These are phyloP conservation scores for Lepidochitona cinerea DNA, from an alignment of 2,888 invertebrate genomes.

Conservation along the genomic window DNA sequence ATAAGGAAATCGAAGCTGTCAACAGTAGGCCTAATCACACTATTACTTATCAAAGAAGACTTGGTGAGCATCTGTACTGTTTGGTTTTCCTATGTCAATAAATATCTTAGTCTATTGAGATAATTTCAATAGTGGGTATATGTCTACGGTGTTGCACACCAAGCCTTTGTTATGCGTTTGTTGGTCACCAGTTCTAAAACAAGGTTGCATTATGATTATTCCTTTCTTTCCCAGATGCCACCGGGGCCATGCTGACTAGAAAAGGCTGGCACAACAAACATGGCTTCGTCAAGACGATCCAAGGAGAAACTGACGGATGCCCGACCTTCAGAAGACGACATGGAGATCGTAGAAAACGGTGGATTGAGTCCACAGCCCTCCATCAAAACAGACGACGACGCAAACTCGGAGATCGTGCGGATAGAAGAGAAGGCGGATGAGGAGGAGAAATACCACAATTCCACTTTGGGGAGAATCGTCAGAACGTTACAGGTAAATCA, in stretches of 20 bases:
- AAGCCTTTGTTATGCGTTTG: too few species aligned
- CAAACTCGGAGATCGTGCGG: slow-evolving; percentile 62
- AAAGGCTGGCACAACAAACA: slow-evolving; percentile 2
- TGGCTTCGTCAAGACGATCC: slow-evolving; percentile 27
- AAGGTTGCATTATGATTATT: background rate
- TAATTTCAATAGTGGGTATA: too few species aligned
- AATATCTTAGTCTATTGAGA: too few species aligned
- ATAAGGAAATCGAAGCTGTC: too few species aligned
- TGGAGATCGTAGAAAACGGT: slow-evolving; percentile 59
- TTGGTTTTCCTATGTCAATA: too few species aligned
- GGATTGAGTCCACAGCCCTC: slow-evolving; percentile 58
- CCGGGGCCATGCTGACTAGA: slow-evolving; percentile 3
- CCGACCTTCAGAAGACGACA: slow-evolving; percentile 38
- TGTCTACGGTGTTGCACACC: too few species aligned
- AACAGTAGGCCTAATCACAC: too few species aligned
- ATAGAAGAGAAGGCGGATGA: slow-evolving; percentile 54
- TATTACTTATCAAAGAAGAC: too few species aligned
- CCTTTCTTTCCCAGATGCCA: background rate
- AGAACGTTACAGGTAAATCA: slow-evolving; percentile 57
- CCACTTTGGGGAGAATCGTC: slow-evolving; percentile 52
- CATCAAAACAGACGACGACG: slow-evolving; percentile 54
- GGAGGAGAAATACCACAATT: slow-evolving; percentile 37
- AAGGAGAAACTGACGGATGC: slow-evolving; percentile 43
- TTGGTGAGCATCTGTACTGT: too few species aligned
- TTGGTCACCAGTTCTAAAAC: too few species aligned